These are phyloP conservation scores for Stenodera caucasica DNA, from an alignment of 2,888 invertebrate genomes.

Conservation along the genomic window DNA sequence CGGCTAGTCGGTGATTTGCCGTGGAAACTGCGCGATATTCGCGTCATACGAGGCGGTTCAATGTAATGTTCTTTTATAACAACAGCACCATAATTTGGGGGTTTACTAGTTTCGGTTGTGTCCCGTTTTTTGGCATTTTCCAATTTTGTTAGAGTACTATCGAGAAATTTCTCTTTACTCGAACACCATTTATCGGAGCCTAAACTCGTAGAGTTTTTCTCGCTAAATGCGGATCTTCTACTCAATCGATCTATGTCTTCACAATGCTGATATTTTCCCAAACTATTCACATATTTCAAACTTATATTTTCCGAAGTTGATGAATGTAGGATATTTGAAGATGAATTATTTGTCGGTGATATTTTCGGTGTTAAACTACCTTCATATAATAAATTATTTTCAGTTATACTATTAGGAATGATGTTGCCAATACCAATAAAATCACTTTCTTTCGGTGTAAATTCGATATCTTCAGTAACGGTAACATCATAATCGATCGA, in stretches of 20 bases:
- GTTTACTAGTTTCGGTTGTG: slow-evolving; percentile 20
- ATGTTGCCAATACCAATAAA: slow-evolving; percentile 24
- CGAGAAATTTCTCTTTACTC: slow-evolving; percentile 51
- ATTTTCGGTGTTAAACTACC: slow-evolving; percentile 32
- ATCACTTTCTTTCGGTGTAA: slow-evolving; percentile 31
- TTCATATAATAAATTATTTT: slow-evolving; percentile 33
- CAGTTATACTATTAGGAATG: slow-evolving; percentile 19
- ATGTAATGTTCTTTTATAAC: slow-evolving; percentile 59
- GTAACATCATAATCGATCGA: slow-evolving; percentile 63
- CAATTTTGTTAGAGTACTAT: slow-evolving; percentile 37
- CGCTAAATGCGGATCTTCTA: slow-evolving; percentile 26
- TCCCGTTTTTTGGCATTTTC: slow-evolving; percentile 24
- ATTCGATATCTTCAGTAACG: slow-evolving; percentile 55
- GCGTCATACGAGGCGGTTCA: slow-evolving; percentile 56
- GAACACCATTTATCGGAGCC: slow-evolving; percentile 49
- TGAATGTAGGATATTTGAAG: slow-evolving; percentile 36
- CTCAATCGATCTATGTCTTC: not conserved
- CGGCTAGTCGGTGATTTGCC: slow-evolving; percentile 48
- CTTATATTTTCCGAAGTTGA: slow-evolving; percentile 28
- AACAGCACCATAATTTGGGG: slow-evolving; percentile 51
- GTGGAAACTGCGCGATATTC: slow-evolving; percentile 57
- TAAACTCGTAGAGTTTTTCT: slow-evolving; percentile 37
- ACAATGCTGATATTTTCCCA: slow-evolving; percentile 36
- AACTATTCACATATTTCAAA: slow-evolving; percentile 41
- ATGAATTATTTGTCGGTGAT: slow-evolving; percentile 31